Base-by-base conservation (phyloP, 2,113 vertebrate species). In the Lampris megalopsis region DNA sequence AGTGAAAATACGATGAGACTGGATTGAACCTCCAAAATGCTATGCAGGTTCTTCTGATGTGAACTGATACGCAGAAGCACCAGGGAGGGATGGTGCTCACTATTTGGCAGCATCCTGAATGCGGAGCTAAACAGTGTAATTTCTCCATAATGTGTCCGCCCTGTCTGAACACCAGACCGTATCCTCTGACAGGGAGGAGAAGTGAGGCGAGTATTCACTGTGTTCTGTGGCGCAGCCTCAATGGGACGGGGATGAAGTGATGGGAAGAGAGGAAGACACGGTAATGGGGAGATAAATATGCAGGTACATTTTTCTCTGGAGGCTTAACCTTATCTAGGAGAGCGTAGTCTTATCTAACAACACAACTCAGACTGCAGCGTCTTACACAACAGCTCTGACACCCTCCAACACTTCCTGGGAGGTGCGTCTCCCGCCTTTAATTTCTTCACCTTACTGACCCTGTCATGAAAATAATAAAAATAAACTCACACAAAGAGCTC, bases 271-370 rank as follows among this genome's bases (percentile, higher is more conserved):
- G 1, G 54, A 63, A 76, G 74, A 72, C 59, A n/a, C 62, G 84
- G 73, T 80, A 86, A 86, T 85, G 78, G 78, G 76, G 24, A 13
- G 75, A 86, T 82, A 83, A 83, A 90, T 77, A 80, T 82, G 86
- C 77, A 78, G 78, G 49, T 76, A 62, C 65, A 24, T 66, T 68
- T 79, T 61, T 63, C 61, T 83, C 83, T 69, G 13, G 65, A 79
- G 85, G 76, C 71, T 57, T 45, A 0, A 52, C 76, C 63, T 90
- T 63, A 84, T 84, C 64, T 73, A 35, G 36, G 54, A 35, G 36
- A 42, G 53, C 13, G 61, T 2, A 40, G 36, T 3, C 60, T 71
- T 62, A 76, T 78, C 71, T 70, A 65, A 88, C 0, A 40, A 50
- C 73, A 11, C 11, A 80, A 83, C 68, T 73, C 52, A 48, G 68